These are phyloP conservation scores for Nezara viridula DNA, from an alignment of 2,888 invertebrate species.

Conservation along the genomic window DNA sequence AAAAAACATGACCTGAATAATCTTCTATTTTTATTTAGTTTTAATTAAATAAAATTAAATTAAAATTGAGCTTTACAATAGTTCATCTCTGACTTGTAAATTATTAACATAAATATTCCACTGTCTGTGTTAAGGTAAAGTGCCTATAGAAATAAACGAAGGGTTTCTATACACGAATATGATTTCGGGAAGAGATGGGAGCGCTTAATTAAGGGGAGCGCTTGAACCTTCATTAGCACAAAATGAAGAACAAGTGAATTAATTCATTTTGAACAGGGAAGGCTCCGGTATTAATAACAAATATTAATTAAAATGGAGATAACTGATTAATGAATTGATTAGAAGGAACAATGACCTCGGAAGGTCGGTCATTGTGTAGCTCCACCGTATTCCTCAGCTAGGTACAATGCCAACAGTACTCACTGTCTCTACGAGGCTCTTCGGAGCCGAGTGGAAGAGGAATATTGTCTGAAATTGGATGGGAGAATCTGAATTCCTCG, in stretches of 20 bases:
- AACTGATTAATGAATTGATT: slow-evolving; percentile 32
- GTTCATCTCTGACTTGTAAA: too few species aligned
- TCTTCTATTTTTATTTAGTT: too few species aligned
- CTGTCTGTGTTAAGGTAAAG: too few species aligned
- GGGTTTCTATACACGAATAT: too few species aligned
- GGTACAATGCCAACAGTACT: background rate
- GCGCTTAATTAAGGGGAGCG: background rate
- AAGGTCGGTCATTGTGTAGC: background rate
- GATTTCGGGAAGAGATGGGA: background rate
- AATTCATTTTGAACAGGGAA: background rate
- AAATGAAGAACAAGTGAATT: background rate
- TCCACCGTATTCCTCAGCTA: background rate
- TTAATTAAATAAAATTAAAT: too few species aligned
- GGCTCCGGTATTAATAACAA: background rate
- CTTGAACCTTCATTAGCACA: background rate
- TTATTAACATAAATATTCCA: too few species aligned
- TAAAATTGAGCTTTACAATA: too few species aligned
- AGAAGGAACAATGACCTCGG: background rate
- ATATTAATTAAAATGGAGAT: slow-evolving; percentile 23
- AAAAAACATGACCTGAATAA: too few species aligned
- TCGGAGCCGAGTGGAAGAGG: background rate
- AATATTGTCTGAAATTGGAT: background rate
- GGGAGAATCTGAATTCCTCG: background rate
- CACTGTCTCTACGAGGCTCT: background rate
- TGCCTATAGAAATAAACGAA: too few species aligned